Base-by-base conservation (phyloP, 1,140 invertebrate species). In the Pseudomyrmex cubaensis region DNA sequence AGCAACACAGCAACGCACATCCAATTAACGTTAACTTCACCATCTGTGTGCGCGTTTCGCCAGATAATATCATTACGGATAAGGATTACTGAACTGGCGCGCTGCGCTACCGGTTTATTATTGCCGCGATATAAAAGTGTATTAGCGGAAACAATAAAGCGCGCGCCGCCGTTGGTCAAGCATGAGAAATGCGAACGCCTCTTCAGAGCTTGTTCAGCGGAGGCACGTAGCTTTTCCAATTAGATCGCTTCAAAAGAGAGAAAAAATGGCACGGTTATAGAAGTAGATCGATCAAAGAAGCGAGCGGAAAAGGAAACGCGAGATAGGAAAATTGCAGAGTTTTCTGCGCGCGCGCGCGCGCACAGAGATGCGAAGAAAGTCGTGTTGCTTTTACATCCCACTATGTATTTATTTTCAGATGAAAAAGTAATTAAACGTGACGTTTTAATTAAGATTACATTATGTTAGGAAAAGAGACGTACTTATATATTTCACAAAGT, bases 81-180 rank as follows among this genome's bases (percentile, higher is more conserved):
- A 59, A 86, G 74, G 74, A 59, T 87, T 87, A 84, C 74, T 63
- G 57, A 56, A 77, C 61, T 35, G 22, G 62, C 69, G 22, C 50
- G n/a, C 25, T 52, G 8, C 35, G 44, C 44, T 25, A 48, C 50
- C 35, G 54, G 69, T 84, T 88, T 82, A 82, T 88, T 87, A 88
- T 66, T 80, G 56, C 63, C 25, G 64, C 85, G 70, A 84, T 84
- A 72, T 80, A 80, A 87, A 75, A 75, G 75, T 63, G 70, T 70
- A 87, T 87, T 87, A 87, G 57, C 63, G 82, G 70, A 63, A 84
- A 80, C 85, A 63, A 74, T 84, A 80, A 84, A 67, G 48, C 57
- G 50, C 57, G 50, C 54, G 22, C 15, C 13, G 9, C 12, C 46
- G 61, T 57, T 73, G 66, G 25, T 44, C 67, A 78, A 50, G n/a